Percentiles rank a stretch among this genome's conserved stretches.
Evolutionary conservation across 2,888 invertebrate species (phyloP).

Genomic region (Lepas anatifera): DNA sequence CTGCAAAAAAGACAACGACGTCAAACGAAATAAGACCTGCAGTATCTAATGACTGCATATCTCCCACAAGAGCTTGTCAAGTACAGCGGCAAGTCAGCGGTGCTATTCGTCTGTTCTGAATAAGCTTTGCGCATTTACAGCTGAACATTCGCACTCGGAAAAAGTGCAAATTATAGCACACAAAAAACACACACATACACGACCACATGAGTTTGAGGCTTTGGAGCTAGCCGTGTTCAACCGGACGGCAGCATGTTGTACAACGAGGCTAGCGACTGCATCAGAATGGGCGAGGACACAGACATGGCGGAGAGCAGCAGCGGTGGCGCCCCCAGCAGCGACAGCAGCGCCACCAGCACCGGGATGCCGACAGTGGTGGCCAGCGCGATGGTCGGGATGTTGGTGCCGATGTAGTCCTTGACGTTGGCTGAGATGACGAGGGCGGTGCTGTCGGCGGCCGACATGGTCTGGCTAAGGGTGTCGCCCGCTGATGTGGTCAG

Average conservation of each 20-base stretch:
- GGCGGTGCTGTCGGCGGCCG: conserved; percentile 5
- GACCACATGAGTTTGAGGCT: no score
- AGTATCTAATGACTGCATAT: no score
- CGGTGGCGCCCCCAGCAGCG: conserved; percentile 7
- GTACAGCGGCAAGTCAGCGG: no score
- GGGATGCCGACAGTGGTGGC: conserved; percentile 6
- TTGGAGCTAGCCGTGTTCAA: no score
- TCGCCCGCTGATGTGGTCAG: not conserved
- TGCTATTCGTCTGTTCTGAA: no score
- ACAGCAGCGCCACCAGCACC: conserved; percentile 1
- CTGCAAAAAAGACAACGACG: no score
- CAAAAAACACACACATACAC: no score
- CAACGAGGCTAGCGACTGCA: not conserved
- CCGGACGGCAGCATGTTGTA: not conserved
- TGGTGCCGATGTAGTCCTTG: conserved; percentile 2
- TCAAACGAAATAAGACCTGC: no score
- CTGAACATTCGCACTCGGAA: no score
- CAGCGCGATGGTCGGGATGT: not conserved
- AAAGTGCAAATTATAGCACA: no score
- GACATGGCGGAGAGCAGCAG: conserved; percentile 4
- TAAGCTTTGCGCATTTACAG: no score
- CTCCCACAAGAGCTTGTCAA: no score
- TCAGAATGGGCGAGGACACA: not conserved
- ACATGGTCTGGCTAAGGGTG: not conserved
- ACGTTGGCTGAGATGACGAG: not conserved